Evolutionary conservation across 2,113 vertebrate species (phyloP), one percentile per base, ranked within the genome.

Genomic region (Sander vitreus): DNA sequence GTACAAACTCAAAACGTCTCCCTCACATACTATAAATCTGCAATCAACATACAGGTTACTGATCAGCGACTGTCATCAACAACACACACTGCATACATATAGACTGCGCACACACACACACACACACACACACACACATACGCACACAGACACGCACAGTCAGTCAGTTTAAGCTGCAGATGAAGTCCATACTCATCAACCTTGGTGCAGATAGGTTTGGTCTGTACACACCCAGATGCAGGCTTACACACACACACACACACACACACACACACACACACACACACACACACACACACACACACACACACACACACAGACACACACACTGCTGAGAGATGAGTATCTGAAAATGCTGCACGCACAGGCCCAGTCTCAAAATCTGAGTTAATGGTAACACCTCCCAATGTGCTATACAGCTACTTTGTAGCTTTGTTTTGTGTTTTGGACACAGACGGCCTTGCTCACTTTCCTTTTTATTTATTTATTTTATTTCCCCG

Each of bases 41-140:
- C 82, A 87, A 87, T 89, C 85, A 90, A 63, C 83, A 68, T 65
- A 47, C 80, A 87, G 85, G 79, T 89, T 90, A 78, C 75, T 87
- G 91, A 89, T 90, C 82, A 88, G 84, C 33, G 60, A 78, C 81
- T 89, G 85, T 87, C 88, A 85, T 88, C 83, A 83, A 63, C 78
- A 84, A 45, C 82, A 84, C 73, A 65, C 72, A 76, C 69, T 62
- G 53, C 73, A 81, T 47, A 58, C 80, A 55, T 79, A 73, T 62
- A 78, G 48, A 78, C 43, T 39, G 3, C 60, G 53, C 50, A 43
- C 65, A 55, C 53, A 43, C 54, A 23, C 60, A 48, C 72, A 76
- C 30, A 43, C 54, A 3, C 33, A 33, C 33, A 33, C 8, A 39
- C 36, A 39, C 36, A 39, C 36, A 25, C 33, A 62, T 51, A 66